Evolutionary conservation across 2,113 vertebrate species (phyloP).

Genomic region (Silurus asotus): DNA sequence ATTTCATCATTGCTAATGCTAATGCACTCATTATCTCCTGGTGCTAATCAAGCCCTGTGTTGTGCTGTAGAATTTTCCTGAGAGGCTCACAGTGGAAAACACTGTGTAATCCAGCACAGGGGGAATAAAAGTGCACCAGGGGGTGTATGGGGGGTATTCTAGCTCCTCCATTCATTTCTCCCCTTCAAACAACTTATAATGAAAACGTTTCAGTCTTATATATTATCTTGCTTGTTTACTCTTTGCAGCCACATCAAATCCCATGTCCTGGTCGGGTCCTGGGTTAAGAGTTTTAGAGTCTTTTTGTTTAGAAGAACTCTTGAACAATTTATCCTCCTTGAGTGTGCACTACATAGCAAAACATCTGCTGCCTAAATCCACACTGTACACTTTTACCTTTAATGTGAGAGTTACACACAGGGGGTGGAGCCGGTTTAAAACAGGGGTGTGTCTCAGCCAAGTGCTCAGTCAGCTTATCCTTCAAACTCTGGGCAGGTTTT

Average conservation of each 20-base stretch:
- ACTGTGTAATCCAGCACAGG: constrained; percentile 4
- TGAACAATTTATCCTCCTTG: not conserved
- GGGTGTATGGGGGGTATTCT: not conserved
- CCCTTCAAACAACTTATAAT: not conserved
- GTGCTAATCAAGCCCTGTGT: constrained; percentile 41
- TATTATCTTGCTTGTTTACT: not conserved
- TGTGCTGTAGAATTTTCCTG: not conserved
- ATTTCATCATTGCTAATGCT: not conserved
- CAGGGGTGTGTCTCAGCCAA: not conserved
- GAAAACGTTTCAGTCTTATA: not conserved
- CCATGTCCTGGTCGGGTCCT: not conserved
- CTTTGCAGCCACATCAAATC: not conserved
- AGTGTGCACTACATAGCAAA: not conserved
- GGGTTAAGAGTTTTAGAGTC: not conserved
- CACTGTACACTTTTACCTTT: not conserved
- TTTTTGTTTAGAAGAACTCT: not conserved
- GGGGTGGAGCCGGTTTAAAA: not conserved
- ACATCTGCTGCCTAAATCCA: not conserved
- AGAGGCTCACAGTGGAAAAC: not conserved
- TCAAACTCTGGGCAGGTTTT: not conserved
- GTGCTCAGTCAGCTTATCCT: not conserved
- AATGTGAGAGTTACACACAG: not conserved
- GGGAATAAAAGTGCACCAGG: not conserved
- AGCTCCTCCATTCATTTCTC: not conserved
- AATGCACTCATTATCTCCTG: constrained; percentile 65